Evolutionary conservation across 2,113 vertebrate species (phyloP).

Genomic region (Numenius arquata): DNA sequence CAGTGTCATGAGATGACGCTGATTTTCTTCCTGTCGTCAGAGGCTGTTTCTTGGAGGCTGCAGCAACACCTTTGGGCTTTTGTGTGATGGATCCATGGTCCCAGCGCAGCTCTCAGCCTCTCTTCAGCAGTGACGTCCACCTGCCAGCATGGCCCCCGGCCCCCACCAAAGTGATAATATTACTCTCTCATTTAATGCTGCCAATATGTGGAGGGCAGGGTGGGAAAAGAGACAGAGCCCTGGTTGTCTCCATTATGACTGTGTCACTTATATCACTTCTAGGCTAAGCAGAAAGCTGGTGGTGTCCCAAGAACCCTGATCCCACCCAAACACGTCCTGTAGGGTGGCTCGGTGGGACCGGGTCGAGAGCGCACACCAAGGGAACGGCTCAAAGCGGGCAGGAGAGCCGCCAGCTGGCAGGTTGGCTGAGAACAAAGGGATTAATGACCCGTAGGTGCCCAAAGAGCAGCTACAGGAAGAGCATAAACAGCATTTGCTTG

Average conservation of each 20-base stretch:
- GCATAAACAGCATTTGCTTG: constrained; percentile 9
- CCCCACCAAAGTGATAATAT: background rate
- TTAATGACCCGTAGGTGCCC: constrained; percentile 3
- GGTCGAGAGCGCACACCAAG: background rate
- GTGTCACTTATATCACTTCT: background rate
- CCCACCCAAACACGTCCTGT: background rate
- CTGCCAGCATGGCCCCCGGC: background rate
- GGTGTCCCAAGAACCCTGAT: background rate
- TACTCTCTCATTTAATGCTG: background rate
- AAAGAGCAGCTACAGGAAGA: constrained; percentile 19
- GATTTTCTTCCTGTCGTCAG: background rate
- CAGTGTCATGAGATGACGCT: background rate
- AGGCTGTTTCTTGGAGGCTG: background rate
- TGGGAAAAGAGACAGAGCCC: background rate
- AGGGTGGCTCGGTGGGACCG: background rate
- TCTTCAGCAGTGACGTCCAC: background rate
- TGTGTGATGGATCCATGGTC: background rate
- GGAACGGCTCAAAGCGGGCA: background rate
- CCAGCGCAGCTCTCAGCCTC: background rate
- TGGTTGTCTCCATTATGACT: background rate
- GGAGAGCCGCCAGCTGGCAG: background rate
- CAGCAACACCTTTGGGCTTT: background rate
- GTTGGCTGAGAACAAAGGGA: constrained; percentile 1
- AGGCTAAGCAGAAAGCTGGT: background rate
- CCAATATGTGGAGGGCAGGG: background rate